Conservation (phyloP, 2,888 invertebrate species). For the Drosophila imparisetae region DNA sequence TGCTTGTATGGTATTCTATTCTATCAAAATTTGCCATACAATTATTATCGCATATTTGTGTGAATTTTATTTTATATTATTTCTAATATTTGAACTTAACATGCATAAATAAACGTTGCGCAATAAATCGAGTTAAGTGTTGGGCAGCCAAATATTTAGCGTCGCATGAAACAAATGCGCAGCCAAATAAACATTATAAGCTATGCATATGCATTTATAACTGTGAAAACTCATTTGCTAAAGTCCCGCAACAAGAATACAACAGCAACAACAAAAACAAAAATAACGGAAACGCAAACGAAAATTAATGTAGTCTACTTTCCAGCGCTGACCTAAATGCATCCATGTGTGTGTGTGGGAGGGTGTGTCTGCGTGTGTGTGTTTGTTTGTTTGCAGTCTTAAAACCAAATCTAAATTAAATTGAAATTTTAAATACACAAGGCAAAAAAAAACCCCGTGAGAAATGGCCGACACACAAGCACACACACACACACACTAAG, state of each 20-base stretch:
- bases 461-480: constrained; percentile 52
- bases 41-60: not conserved
- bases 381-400: constrained; percentile 55
- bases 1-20: not conserved
- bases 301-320: constrained; percentile 79
- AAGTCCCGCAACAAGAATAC: constrained; percentile 30
- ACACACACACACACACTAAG: constrained; percentile 18
- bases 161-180: constrained; percentile 61
- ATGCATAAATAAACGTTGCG: constrained; percentile 17
- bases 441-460: constrained; percentile 48
- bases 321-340: constrained; percentile 69
- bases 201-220: constrained; percentile 42
- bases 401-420: constrained; percentile 80
- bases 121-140: constrained; percentile 22
- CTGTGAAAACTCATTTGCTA: constrained; percentile 68
- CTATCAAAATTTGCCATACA: not conserved
- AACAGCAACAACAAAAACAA: constrained; percentile 9
- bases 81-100: not conserved
- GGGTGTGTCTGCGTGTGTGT: constrained; percentile 18
- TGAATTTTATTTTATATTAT: not conserved
- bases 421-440: constrained; percentile 79
- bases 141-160: constrained; percentile 45
- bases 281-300: constrained; percentile 43
- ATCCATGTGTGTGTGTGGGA: not conserved
- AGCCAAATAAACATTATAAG: constrained; percentile 53